A percentile compares a stretch with the other conserved stretches of the same genome.
These are phyloP conservation scores for Urocitellus parryii DNA, from an alignment of 2,113 vertebrate species.

Conservation along the genomic window DNA sequence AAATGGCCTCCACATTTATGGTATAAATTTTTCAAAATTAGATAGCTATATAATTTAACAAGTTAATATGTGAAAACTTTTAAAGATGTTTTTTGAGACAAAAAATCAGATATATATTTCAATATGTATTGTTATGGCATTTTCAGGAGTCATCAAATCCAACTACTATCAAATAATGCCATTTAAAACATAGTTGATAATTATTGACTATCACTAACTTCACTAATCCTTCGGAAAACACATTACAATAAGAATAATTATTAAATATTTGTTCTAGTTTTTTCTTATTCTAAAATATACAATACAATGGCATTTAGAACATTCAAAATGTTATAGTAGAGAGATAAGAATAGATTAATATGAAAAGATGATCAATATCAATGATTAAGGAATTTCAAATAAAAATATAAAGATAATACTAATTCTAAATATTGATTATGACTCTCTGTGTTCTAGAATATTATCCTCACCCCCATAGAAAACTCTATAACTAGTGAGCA, in stretches of 20 bases:
- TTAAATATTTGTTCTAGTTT: not conserved
- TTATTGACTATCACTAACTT: not conserved
- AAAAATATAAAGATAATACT: too few relatives aligned
- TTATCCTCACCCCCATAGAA: not conserved
- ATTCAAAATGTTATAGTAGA: not conserved
- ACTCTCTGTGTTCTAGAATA: not conserved
- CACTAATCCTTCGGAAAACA: not conserved
- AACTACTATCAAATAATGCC: not conserved
- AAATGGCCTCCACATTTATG: not conserved
- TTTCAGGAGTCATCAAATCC: not conserved
- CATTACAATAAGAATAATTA: not conserved
- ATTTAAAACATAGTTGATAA: too few relatives aligned
- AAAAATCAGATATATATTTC: not conserved
- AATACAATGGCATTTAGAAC: too few relatives aligned
- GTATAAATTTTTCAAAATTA: not conserved
- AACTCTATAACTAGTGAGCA: not conserved
- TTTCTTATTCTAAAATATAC: not conserved
- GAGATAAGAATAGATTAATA: too few relatives aligned
- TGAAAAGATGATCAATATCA: too few relatives aligned
- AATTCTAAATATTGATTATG: too few relatives aligned
- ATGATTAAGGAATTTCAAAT: too few relatives aligned
- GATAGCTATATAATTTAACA: not conserved
- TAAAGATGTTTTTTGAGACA: not conserved
- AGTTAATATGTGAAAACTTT: not conserved
- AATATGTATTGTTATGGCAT: not conserved